phyloP scores from a whole-genome alignment of 2,888 invertebrate genomes.

The Harmothoe impar region DNA sequence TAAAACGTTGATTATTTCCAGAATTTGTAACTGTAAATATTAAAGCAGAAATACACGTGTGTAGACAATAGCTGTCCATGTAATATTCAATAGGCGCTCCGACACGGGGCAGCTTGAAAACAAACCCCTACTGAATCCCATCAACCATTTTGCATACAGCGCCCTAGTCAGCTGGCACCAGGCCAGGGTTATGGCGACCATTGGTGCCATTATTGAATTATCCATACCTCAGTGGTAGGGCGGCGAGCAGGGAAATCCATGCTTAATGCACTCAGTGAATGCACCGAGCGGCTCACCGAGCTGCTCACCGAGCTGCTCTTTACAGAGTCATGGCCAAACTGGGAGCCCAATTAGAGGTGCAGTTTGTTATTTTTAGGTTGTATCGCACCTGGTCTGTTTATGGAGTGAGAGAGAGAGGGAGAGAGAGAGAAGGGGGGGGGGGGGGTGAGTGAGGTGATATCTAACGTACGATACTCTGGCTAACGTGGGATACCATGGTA shows the following conservation, averaged over 20 bases:
- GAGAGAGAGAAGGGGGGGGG: neutral
- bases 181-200: neutral
- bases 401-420: neutral
- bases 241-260: neutral
- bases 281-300: neutral
- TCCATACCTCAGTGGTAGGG: neutral
- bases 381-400: neutral
- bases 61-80: neutral
- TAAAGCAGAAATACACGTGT: too few relatives aligned
- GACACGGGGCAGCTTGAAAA: neutral
- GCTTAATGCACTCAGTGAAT: neutral
- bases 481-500: too few relatives aligned
- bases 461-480: too few relatives aligned
- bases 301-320: constrained; percentile 15
- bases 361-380: neutral
- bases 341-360: neutral
- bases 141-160: neutral
- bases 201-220: constrained; percentile 15
- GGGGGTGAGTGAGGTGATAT: neutral
- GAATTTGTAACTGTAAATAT: too few relatives aligned
- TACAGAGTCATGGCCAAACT: neutral
- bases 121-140: neutral
- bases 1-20: too few relatives aligned
- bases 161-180: neutral
- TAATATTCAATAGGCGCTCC: neutral